phyloP scores from a whole-genome alignment of 2,888 invertebrate genomes.

The Heterodera filipjevi region DNA sequence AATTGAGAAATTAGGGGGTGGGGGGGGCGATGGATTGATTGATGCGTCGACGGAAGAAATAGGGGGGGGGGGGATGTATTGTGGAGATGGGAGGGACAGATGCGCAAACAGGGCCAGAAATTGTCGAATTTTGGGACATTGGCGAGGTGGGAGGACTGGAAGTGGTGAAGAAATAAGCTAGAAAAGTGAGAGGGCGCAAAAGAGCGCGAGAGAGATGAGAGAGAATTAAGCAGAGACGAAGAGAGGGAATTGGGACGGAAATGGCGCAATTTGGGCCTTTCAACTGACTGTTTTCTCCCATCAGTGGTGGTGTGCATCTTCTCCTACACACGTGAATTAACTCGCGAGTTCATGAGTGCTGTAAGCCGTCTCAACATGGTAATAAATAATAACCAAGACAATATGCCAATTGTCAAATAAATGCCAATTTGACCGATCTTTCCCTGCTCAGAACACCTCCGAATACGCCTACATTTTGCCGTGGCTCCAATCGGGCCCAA shows the following conservation, averaged over 20 bases:
- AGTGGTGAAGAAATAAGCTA: neutral
- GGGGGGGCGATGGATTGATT: neutral
- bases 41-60: neutral
- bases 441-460: conserved; percentile 44
- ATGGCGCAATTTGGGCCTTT: neutral
- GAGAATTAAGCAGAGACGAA: neutral
- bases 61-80: neutral
- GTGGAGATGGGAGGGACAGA: neutral
- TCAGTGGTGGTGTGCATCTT: conserved; percentile 61
- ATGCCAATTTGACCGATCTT: neutral
- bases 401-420: neutral
- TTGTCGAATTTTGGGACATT: conserved; percentile 7
- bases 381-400: neutral
- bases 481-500: conserved; percentile 57
- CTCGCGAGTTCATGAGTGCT: conserved; percentile 54
- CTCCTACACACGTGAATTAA: conserved; percentile 60
- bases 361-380: conserved; percentile 41
- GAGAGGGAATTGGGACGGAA: neutral
- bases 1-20: neutral
- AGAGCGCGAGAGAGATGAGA: neutral
- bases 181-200: neutral
- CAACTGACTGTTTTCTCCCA: neutral
- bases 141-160: neutral
- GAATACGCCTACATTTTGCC: conserved; percentile 61
- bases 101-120: conserved; percentile 14